phyloP scores from a whole-genome alignment of 2,113 vertebrate species.

The Sebastes schlegelii region DNA sequence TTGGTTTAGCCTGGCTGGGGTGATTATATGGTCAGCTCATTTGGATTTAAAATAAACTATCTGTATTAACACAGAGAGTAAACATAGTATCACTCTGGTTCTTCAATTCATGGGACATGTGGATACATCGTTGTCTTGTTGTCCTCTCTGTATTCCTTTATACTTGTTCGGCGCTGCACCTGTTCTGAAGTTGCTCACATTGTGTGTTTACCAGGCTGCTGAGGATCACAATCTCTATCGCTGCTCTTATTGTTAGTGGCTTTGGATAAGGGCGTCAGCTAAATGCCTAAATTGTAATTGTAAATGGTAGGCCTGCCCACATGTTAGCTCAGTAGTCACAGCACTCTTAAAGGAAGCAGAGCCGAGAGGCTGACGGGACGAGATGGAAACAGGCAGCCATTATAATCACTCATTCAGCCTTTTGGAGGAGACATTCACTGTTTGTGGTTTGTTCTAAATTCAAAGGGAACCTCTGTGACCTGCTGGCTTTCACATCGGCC shows the following conservation, averaged over 20 bases:
- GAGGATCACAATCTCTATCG: constrained; percentile 62
- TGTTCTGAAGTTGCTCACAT: constrained; percentile 45
- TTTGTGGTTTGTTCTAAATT: constrained; percentile 80
- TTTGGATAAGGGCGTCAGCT: constrained; percentile 68
- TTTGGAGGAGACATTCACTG: constrained; percentile 74
- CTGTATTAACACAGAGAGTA: neutral
- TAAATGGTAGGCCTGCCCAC: constrained; percentile 74
- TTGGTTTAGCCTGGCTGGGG: neutral
- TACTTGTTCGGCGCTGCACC: constrained; percentile 43
- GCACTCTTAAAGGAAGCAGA: constrained; percentile 65
- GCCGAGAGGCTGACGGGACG: constrained; percentile 67
- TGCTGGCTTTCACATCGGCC: constrained; percentile 75
- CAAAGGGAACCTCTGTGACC: constrained; percentile 83
- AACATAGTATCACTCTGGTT: constrained; percentile 10
- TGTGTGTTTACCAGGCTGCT: constrained; percentile 36
- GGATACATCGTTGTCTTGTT: constrained; percentile 15
- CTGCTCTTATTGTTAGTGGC: constrained; percentile 65
- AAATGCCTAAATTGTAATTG: constrained; percentile 77
- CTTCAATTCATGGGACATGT: constrained; percentile 16
- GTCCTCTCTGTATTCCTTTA: constrained; percentile 13
- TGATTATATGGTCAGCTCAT: neutral
- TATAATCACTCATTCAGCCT: constrained; percentile 81
- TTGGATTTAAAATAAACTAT: constrained; percentile 13
- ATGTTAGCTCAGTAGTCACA: constrained; percentile 71
- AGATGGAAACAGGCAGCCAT: constrained; percentile 81